Evolutionary conservation across 2,797 vertebrate species (phyloP), one percentile per base, ranked within the genome.

Genomic region (Chrosomus eos): DNA sequence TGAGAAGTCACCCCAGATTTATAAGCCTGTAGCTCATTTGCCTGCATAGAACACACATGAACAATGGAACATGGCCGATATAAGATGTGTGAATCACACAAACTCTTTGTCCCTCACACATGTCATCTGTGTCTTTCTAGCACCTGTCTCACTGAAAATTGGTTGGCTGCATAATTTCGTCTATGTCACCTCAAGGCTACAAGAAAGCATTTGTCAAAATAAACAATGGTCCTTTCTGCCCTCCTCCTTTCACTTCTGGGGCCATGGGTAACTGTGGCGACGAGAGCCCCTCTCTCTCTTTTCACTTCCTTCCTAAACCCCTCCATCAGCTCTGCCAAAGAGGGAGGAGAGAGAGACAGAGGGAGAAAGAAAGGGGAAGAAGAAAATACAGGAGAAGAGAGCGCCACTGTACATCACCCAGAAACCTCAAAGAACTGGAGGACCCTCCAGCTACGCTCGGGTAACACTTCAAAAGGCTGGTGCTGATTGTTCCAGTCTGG

Each of bases 101-200:
- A n/a, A 19, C n/a, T 82, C n/a, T 78, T 43, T 68, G n/a, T 26
- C n/a, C 31, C 14, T 66, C 18, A 67, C 36, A 80, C 60, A 38
- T 10, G 53, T 80, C 43, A 31, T 40, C 21, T 87, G 19, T 78
- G 62, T 45, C 79, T 88, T 83, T 85, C 31, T 68, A 73, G 79
- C 72, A 77, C 67, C 84, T 76, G 76, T 60, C 58, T 58, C 45
- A 66, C 71, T 70, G 64, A 83, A 82, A 87, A 88, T 76, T 70
- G 78, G 83, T n/a, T 43, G 19, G 67, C 48, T 28, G 40, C 58
- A 43, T 73, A 40, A 36, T 81, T 89, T 74, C 10, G 14, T 88
- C 87, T 88, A 87, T 86, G 90, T 88, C 85, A 75, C 82, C 81
- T 83, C 80, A 86, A 86, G 79, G 84, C 88, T 87, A 89, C 82